phyloP scores from a whole-genome alignment of 1,140 invertebrate species.

The Caenorhabditis inopinata region DNA sequence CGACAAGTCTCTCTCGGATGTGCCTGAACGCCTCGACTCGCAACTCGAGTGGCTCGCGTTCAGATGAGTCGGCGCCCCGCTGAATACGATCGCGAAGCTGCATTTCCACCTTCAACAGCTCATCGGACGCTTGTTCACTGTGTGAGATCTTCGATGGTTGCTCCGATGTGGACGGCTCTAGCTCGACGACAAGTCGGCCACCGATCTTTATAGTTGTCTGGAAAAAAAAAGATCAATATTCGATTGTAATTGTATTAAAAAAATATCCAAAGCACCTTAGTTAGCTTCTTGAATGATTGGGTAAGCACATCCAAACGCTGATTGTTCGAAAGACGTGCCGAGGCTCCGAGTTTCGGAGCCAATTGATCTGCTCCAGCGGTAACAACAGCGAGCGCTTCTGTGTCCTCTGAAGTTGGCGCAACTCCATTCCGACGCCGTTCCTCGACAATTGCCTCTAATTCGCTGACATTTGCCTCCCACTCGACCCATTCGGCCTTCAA shows the following conservation, averaged over 20 bases:
- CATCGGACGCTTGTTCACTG: constrained; percentile 6
- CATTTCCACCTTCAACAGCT: constrained; percentile 25
- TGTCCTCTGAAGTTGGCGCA: constrained; percentile 1
- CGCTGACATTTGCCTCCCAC: constrained; percentile 35
- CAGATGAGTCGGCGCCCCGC: not conserved
- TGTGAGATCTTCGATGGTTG: not conserved
- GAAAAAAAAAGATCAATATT: not conserved
- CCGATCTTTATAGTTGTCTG: constrained; percentile 32
- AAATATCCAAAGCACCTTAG: not conserved
- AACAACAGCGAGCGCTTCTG: constrained; percentile 6
- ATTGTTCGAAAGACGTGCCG: constrained; percentile 11
- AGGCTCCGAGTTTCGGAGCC: constrained; percentile 14
- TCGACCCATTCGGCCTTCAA: constrained; percentile 34
- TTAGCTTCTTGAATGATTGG: not conserved
- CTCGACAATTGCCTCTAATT: constrained; percentile 32
- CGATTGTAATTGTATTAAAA: not conserved
- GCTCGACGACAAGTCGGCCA: constrained; percentile 36
- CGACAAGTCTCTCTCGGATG: not conserved
- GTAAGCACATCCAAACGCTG: constrained; percentile 20
- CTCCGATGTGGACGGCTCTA: constrained; percentile 38
- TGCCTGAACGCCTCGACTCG: not conserved
- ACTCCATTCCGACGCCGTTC: constrained; percentile 7
- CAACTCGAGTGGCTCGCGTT: not conserved
- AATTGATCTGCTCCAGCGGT: constrained; percentile 17
- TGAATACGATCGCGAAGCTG: constrained; percentile 11